A percentile compares a stretch with the other conserved stretches of the same genome.
Evolutionary conservation across 2,888 invertebrate genomes (phyloP).

Genomic region (Chloroclystis v-ata): DNA sequence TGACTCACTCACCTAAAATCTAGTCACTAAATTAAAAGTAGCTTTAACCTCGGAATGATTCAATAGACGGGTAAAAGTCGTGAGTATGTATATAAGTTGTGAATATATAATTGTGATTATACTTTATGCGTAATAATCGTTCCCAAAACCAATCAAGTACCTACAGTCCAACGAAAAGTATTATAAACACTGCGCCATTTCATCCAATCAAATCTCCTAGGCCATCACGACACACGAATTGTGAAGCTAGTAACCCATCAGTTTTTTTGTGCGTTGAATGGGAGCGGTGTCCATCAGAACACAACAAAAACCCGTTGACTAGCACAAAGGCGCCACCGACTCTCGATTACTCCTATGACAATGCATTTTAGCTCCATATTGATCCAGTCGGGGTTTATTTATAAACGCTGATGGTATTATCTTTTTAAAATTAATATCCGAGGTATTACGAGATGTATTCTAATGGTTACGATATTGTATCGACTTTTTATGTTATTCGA

Average conservation of each 20-base stretch:
- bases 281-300: slow-evolving; percentile 76
- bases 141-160: no score
- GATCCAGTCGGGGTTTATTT: slow-evolving; percentile 55
- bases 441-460: no score
- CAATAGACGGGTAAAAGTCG: no score
- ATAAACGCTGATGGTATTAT: neutral
- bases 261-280: slow-evolving; percentile 69
- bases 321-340: slow-evolving; percentile 73
- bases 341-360: slow-evolving; percentile 77
- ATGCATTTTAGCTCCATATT: slow-evolving; percentile 77
- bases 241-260: slow-evolving; percentile 34
- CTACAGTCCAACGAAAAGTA: neutral
- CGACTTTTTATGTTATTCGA: no score
- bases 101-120: no score
- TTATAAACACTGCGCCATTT: neutral
- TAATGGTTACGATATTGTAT: no score
- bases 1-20: no score
- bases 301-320: slow-evolving; percentile 70
- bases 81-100: no score
- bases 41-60: no score
- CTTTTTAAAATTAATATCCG: no score
- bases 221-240: slow-evolving; percentile 5
- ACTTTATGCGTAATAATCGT: no score
- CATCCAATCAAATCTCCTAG: neutral
- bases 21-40: no score